Evolutionary conservation across 2,797 vertebrate genomes (phyloP), one percentile per base, ranked within the genome.

Genomic region (Natrix natrix): DNA sequence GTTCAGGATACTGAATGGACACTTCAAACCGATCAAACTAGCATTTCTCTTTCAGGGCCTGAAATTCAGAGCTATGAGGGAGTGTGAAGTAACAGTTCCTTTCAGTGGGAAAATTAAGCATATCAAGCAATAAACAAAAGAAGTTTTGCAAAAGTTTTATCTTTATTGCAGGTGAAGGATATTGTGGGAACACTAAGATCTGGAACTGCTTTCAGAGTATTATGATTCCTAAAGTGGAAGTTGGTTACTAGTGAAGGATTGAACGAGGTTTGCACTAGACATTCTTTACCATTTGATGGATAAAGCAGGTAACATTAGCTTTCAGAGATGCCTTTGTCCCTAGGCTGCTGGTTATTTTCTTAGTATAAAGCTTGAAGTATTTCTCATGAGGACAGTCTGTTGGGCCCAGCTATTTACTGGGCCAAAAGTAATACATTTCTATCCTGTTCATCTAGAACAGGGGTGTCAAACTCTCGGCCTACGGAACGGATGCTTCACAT

Each of bases 401-500:
- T 87, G 48, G 2, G 13, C 17, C 24, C 20, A 87, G 14, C 26
- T 61, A 91, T 28, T 13, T 28, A n/a, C 0, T 37, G 20, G 87
- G 20, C 52, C n/a, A 20, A 26, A 69, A 87, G 32, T 28, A 1
- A 55, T 66, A 92, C 32, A 74, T 74, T 37, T 37, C 28, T 32
- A 69, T 14, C 5, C 28, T 32, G 32, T 74, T 37, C 32, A 2
- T 37, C 6, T 74, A 74, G 57, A 59, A 59, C 57, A 59, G 57
- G 56, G 56, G 57, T 59, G 57, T 59, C 57, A 59, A 59, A 59
- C 1, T 59, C 1, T 1, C 0, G 6, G 16, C 57, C 57, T 6
- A 1, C 0, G 5, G 17, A 17, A 5, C 1, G 17, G 57, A 59
- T 59, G 17, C 5, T 0, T 59, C 57, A 59, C 1, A 0, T 59